These are phyloP conservation scores for Spea bombifrons DNA, from an alignment of 2,113 vertebrate species.

Conservation along the genomic window DNA sequence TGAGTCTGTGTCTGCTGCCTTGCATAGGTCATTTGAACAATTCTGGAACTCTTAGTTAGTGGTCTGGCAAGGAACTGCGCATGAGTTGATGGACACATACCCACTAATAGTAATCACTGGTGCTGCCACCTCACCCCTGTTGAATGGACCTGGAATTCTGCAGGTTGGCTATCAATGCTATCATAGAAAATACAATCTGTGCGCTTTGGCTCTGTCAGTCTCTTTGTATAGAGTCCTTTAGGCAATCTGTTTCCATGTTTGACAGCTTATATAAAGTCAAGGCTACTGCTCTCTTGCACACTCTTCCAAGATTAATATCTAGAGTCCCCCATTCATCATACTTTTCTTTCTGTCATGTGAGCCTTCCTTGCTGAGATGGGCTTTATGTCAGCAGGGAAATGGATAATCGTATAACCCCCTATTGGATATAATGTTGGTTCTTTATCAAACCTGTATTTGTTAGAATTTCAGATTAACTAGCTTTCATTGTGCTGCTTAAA, in stretches of 20 bases:
- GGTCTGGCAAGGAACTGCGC: no score
- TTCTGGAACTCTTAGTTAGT: no score
- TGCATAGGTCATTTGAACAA: no score
- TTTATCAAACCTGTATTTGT: constrained; percentile 34
- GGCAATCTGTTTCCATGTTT: constrained; percentile 40
- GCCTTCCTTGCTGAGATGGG: constrained; percentile 42
- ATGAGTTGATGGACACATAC: no score
- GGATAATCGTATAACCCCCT: constrained; percentile 26
- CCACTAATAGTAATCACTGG: no score
- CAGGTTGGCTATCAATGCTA: no score
- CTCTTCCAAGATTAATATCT: constrained; percentile 51
- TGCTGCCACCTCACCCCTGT: no score
- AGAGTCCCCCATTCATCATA: constrained; percentile 50
- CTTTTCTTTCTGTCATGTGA: constrained; percentile 49
- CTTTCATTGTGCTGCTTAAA: constrained; percentile 27
- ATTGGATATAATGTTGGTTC: constrained; percentile 28
- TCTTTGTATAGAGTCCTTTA: constrained; percentile 24
- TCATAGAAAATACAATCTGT: neutral
- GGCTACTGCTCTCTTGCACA: constrained; percentile 37
- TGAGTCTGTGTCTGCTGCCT: no score
- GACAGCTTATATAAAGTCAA: constrained; percentile 47
- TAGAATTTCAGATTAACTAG: constrained; percentile 41
- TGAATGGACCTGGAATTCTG: no score
- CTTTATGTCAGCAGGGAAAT: constrained; percentile 46
- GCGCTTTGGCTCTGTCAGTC: accelerated